phyloP scores from a whole-genome alignment of 2,888 invertebrate genomes.

The Serrognathus titanus region DNA sequence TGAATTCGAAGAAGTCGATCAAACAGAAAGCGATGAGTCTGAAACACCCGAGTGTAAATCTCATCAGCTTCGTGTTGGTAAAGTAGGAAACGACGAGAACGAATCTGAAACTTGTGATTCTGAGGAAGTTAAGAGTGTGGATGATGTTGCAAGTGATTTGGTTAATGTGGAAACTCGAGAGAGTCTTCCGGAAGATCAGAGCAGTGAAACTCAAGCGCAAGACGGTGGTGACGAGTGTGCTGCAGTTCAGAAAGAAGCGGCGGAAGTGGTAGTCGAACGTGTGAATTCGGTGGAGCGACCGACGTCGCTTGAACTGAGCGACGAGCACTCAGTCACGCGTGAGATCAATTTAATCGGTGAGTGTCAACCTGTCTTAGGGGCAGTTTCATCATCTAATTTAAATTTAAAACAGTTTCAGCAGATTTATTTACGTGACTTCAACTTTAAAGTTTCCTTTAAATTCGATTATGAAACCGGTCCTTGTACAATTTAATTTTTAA shows the following conservation, averaged over 20 bases:
- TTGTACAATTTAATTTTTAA: too few relatives aligned
- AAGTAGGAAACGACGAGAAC: constrained; percentile 5
- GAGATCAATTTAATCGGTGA: constrained; percentile 35
- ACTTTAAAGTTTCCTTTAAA: too few relatives aligned
- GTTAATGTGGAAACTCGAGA: not conserved
- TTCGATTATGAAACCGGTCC: too few relatives aligned
- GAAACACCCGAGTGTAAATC: not conserved
- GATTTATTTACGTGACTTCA: too few relatives aligned
- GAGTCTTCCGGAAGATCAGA: too few relatives aligned
- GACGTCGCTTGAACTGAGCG: constrained; percentile 11
- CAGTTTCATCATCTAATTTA: too few relatives aligned
- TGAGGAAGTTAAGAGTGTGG: constrained; percentile 1
- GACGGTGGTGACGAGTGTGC: not conserved
- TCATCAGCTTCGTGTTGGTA: not conserved
- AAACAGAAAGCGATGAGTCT: not conserved
- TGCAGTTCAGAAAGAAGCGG: constrained; percentile 8
- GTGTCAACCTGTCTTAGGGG: not conserved
- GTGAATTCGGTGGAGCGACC: constrained; percentile 14
- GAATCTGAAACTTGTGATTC: not conserved
- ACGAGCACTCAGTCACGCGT: constrained; percentile 15
- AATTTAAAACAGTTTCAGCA: too few relatives aligned
- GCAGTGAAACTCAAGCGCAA: not conserved
- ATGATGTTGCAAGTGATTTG: too few relatives aligned
- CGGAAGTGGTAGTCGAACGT: constrained; percentile 13
- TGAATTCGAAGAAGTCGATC: constrained; percentile 1